These are phyloP conservation scores for Stichodactyla mertensii DNA, from an alignment of 64 coral and sea anemone genomes.

Conservation along the genomic window DNA sequence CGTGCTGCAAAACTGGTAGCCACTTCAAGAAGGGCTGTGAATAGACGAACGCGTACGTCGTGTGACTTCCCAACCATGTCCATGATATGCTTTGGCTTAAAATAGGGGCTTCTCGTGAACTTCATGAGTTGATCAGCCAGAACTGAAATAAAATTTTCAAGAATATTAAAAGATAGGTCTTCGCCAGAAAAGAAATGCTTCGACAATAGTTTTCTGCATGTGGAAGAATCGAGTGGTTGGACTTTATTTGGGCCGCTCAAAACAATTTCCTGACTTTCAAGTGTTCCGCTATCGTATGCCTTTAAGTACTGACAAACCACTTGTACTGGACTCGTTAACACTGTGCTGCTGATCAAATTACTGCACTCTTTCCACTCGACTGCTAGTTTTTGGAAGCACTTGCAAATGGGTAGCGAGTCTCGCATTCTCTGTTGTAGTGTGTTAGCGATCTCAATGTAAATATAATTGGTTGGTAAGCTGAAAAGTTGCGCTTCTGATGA, in stretches of 20 bases:
- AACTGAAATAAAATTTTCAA: constrained; percentile 70
- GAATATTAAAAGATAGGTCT: constrained; percentile 73
- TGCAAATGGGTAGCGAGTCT: constrained; percentile 55
- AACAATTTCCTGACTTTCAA: constrained; percentile 44
- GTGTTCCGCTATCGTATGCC: constrained; percentile 32
- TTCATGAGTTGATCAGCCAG: constrained; percentile 77
- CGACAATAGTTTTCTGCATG: constrained; percentile 38
- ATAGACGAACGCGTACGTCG: constrained; percentile 56
- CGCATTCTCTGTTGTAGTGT: constrained; percentile 41
- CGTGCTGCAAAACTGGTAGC: constrained; percentile 73
- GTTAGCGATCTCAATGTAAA: constrained; percentile 73
- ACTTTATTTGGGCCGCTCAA: constrained; percentile 13
- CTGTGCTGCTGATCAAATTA: constrained; percentile 38
- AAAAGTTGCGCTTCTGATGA: constrained; percentile 44
- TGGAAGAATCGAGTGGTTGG: constrained; percentile 1
- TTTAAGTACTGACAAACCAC: constrained; percentile 80
- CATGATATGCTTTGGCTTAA: constrained; percentile 53
- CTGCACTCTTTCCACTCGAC: constrained; percentile 38
- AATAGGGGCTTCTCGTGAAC: constrained; percentile 67
- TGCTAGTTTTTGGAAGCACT: constrained; percentile 56
- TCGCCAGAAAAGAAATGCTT: constrained; percentile 42
- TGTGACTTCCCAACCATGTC: constrained; percentile 2
- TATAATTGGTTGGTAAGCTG: constrained; percentile 37
- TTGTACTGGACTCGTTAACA: constrained; percentile 53
- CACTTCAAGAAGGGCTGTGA: constrained; percentile 69